phyloP scores from a whole-genome alignment of 2,797 vertebrate genomes.

The Phoxinus dragarum region DNA sequence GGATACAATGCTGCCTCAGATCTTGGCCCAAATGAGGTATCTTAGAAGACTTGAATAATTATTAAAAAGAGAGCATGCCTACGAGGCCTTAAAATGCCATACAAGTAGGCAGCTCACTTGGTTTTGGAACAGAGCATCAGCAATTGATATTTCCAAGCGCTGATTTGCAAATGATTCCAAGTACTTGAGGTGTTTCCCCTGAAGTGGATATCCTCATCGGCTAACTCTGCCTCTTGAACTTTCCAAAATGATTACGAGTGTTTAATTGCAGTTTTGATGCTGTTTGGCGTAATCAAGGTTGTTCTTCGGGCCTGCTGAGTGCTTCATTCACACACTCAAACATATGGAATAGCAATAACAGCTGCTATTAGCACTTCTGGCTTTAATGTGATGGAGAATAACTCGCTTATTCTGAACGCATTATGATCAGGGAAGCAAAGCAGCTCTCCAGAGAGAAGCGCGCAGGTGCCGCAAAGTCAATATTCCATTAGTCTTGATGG shows the following conservation, averaged over 20 bases:
- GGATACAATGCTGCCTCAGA: background rate
- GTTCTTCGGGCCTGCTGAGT: conserved; percentile 36
- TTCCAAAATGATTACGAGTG: conserved; percentile 46
- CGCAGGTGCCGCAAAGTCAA: conserved; percentile 44
- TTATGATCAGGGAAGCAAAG: background rate
- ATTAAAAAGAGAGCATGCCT: background rate
- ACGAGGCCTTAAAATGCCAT: background rate
- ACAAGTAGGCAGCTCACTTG: background rate
- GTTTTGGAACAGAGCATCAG: conserved; percentile 36
- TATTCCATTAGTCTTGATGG: conserved; percentile 57
- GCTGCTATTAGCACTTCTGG: conserved; percentile 23
- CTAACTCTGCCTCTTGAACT: conserved; percentile 40
- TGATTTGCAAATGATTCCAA: conserved; percentile 41
- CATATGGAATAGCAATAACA: conserved; percentile 41
- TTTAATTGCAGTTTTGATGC: conserved; percentile 61
- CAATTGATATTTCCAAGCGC: conserved; percentile 43
- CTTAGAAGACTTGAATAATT: background rate
- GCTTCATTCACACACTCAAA: conserved; percentile 30
- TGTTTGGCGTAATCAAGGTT: conserved; percentile 47
- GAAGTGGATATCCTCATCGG: conserved; percentile 50
- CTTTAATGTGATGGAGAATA: conserved; percentile 18
- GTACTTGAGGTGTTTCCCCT: conserved; percentile 61
- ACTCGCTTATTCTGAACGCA: conserved; percentile 35
- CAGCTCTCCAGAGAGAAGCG: conserved; percentile 28
- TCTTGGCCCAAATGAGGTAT: background rate